A percentile compares a stretch with the other conserved stretches of the same genome.
phyloP scores from a whole-genome alignment of 2,113 vertebrate genomes.

The Pseudopodoces humilis region DNA sequence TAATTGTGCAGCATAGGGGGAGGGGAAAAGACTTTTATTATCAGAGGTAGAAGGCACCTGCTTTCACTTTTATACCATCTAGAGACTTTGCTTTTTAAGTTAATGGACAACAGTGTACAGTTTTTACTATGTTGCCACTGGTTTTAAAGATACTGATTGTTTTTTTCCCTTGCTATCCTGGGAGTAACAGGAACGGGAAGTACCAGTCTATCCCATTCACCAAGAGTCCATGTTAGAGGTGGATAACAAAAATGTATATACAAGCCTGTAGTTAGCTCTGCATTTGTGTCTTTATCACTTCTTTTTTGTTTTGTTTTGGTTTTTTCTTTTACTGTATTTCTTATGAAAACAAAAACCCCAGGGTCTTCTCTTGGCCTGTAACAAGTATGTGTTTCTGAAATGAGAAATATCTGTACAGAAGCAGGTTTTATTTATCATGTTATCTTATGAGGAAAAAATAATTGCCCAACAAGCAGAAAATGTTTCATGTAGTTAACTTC shows the following conservation, averaged over 20 bases:
- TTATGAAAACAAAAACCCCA: conserved; percentile 49
- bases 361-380: conserved; percentile 72
- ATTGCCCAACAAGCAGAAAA: conserved; percentile 65
- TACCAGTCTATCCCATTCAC: conserved; percentile 28
- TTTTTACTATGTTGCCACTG: conserved; percentile 80
- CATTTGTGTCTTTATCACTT: conserved; percentile 76
- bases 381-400: conserved; percentile 74
- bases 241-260: conserved; percentile 78
- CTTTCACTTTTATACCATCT: conserved; percentile 80
- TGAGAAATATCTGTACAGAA: conserved; percentile 80
- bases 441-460: conserved; percentile 64
- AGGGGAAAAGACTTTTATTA: conserved; percentile 54
- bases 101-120: conserved; percentile 80
- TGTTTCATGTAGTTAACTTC: conserved; percentile 61
- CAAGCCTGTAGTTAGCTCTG: conserved; percentile 78
- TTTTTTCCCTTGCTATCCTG: conserved; percentile 51
- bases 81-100: conserved; percentile 80
- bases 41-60: conserved; percentile 73
- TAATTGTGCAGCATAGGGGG: conserved; percentile 69
- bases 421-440: conserved; percentile 80
- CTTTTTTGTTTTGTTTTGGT: background rate
- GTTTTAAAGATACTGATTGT: conserved; percentile 68
- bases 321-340: conserved; percentile 68
- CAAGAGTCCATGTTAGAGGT: conserved; percentile 66
- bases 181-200: conserved; percentile 20